A percentile compares a stretch with the other conserved stretches of the same genome.
These are phyloP conservation scores for Sphinx pinastri DNA, from an alignment of 2,888 invertebrate genomes.

Conservation along the genomic window DNA sequence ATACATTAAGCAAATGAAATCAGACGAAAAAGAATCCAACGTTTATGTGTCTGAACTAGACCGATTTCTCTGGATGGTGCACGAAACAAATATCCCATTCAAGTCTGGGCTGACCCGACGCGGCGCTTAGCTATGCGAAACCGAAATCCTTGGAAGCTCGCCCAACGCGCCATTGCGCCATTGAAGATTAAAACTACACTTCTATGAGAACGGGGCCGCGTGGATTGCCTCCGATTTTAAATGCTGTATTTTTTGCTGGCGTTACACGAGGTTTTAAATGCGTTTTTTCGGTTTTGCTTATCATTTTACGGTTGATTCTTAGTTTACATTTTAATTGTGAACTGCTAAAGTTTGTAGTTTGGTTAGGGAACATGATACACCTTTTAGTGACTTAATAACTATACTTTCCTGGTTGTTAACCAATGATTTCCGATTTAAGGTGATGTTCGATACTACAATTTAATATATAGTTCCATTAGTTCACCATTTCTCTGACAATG, in stretches of 20 bases:
- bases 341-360: not conserved
- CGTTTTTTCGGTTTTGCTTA: not conserved
- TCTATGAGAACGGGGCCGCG: constrained; percentile 9
- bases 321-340: not conserved
- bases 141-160: constrained; percentile 22
- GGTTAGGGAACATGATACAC: not conserved
- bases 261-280: not conserved
- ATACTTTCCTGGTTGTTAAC: no score
- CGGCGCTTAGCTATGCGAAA: constrained; percentile 25
- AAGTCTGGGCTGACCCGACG: constrained; percentile 3
- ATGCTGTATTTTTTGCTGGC: constrained; percentile 11
- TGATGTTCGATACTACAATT: no score
- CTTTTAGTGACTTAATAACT: not conserved
- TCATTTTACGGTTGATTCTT: not conserved
- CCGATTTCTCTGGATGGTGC: not conserved
- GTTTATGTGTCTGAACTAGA: not conserved
- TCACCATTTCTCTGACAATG: no score
- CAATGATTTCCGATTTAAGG: no score
- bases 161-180: constrained; percentile 11
- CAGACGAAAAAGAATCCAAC: not conserved
- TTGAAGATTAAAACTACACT: constrained; percentile 22
- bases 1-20: no score
- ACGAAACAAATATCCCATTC: constrained; percentile 15
- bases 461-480: no score
- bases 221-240: constrained; percentile 6